phyloP scores from a whole-genome alignment of 2,113 vertebrate genomes.

The Alaudala cheleensis region DNA sequence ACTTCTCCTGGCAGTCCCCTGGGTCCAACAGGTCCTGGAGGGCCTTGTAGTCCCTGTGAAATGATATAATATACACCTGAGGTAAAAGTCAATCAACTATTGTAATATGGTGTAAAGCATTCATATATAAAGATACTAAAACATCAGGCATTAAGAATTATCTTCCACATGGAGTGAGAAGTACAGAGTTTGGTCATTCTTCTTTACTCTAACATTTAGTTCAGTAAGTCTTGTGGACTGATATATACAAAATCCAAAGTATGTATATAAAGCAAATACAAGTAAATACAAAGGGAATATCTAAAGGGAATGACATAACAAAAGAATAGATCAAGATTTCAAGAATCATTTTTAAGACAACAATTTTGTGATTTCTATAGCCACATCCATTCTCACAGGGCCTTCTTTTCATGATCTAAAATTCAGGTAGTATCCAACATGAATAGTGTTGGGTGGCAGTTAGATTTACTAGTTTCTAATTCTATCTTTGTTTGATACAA shows the following conservation, averaged over 20 bases:
- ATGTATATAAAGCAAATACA: not conserved
- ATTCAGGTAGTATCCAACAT: not conserved
- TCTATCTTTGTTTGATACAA: not conserved
- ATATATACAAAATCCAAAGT: not conserved
- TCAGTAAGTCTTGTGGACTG: not conserved
- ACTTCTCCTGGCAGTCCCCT: conserved; percentile 84
- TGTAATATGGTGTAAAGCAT: not conserved
- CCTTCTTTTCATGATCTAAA: not conserved
- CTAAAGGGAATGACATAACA: not conserved
- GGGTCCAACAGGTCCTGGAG: conserved; percentile 80
- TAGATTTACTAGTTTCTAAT: not conserved
- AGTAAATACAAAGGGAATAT: not conserved
- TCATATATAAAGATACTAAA: not conserved
- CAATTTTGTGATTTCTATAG: not conserved
- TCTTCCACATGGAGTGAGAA: not conserved
- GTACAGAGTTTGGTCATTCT: not conserved
- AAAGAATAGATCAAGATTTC: not conserved
- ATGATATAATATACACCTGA: not conserved
- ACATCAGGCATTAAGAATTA: not conserved
- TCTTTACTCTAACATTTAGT: not conserved
- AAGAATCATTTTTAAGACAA: not conserved
- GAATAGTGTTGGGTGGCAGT: not conserved
- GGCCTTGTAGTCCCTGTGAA: conserved; percentile 86
- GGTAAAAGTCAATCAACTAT: not conserved
- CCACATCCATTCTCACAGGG: not conserved